phyloP scores from a whole-genome alignment of 2,888 invertebrate genomes.

The Diachrysia chrysitis region DNA sequence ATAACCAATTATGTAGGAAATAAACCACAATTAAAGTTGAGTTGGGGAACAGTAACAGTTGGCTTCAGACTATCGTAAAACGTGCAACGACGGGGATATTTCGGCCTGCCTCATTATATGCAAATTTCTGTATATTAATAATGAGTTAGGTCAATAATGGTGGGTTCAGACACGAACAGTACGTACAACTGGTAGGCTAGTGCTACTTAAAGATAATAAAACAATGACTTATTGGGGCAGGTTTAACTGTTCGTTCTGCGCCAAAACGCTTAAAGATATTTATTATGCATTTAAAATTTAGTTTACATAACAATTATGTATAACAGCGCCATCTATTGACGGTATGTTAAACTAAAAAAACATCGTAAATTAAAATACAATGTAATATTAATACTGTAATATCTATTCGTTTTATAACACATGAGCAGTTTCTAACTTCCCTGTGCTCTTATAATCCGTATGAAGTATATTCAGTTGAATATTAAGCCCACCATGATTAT shows the following conservation, averaged over 20 bases:
- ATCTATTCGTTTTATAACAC: not conserved
- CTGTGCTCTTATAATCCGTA: not conserved
- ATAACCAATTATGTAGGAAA: constrained; percentile 62
- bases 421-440: not conserved
- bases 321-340: not conserved
- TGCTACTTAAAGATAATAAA: constrained; percentile 21
- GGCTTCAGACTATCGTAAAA: constrained; percentile 58
- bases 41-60: constrained; percentile 30
- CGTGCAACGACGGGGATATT: constrained; percentile 62
- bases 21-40: constrained; percentile 60
- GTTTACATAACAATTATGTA: not conserved
- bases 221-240: not conserved
- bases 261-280: not conserved
- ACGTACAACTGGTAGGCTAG: constrained; percentile 31
- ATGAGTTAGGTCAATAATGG: constrained; percentile 67
- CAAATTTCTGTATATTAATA: constrained; percentile 75
- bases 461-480: constrained; percentile 25
- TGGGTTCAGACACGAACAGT: constrained; percentile 45
- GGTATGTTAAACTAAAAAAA: not conserved
- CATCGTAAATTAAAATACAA: no score
- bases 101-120: constrained; percentile 74
- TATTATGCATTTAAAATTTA: not conserved
- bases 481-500: constrained; percentile 35
- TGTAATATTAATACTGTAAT: not conserved
- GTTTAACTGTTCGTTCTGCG: not conserved